Conservation (phyloP, 1,140 invertebrate species). For the Heterodera schachtii region DNA sequence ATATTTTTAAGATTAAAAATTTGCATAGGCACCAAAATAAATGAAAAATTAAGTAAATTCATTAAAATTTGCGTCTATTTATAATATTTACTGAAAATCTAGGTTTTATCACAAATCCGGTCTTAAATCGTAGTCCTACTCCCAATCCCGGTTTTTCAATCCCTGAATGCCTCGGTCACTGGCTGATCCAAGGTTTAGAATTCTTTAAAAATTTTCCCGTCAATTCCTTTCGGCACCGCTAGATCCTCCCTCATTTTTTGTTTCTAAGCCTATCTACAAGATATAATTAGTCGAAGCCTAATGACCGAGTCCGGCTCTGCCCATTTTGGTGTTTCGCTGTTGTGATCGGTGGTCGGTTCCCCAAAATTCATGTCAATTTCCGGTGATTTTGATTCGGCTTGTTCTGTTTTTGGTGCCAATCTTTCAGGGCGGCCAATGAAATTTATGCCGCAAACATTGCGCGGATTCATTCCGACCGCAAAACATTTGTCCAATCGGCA, state of each 20-base stretch:
- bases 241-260: too few relatives aligned
- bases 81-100: background rate
- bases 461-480: background rate
- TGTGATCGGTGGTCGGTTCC: background rate
- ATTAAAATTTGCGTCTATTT: background rate
- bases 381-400: too few relatives aligned
- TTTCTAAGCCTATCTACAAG: too few relatives aligned
- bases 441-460: background rate
- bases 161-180: too few relatives aligned
- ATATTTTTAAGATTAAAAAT: background rate
- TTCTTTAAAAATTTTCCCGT: background rate
- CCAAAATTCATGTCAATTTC: too few relatives aligned
- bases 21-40: background rate
- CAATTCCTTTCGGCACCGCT: too few relatives aligned
- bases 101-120: too few relatives aligned
- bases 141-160: too few relatives aligned
- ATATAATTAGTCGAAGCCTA: too few relatives aligned
- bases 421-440: background rate
- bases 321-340: background rate
- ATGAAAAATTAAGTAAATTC: background rate
- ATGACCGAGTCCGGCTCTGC: background rate
- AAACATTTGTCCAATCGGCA: slow-evolving; percentile 4
- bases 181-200: too few relatives aligned
- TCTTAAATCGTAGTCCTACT: too few relatives aligned
- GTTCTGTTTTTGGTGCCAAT: background rate